Conservation (phyloP, 2,797 vertebrate genomes). For the Coregonus suidteri region DNA sequence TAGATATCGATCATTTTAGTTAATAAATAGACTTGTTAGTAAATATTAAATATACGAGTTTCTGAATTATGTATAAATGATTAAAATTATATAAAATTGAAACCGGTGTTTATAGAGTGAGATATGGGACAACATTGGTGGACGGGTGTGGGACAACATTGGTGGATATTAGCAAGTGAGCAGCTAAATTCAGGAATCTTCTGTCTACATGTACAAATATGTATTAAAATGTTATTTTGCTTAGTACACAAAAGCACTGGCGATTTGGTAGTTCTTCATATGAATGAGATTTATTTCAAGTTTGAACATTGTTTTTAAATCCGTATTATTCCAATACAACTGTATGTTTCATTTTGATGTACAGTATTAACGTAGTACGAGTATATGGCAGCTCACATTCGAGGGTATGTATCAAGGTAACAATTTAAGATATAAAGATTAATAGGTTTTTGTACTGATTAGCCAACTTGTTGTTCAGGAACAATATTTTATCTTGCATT, state of each 20-base stretch:
- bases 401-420: neutral
- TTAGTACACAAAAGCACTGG: neutral
- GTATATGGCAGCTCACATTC: neutral
- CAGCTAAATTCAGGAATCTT: neutral
- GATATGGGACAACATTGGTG: neutral
- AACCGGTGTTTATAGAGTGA: slow-evolving; percentile 26
- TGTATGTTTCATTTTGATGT: neutral
- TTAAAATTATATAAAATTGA: slow-evolving; percentile 12
- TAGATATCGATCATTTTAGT: slow-evolving; percentile 26
- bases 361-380: neutral
- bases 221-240: neutral
- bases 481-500: neutral
- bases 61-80: neutral
- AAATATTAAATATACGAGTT: neutral
- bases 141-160: slow-evolving; percentile 57
- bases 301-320: neutral
- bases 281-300: neutral
- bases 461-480: neutral
- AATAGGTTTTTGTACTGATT: neutral
- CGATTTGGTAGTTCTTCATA: neutral
- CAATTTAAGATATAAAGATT: neutral
- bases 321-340: neutral
- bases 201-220: neutral
- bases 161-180: slow-evolving; percentile 24
- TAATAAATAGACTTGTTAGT: slow-evolving; percentile 23